Evolutionary conservation across 2,113 vertebrate species (phyloP).

Genomic region (Cranoglanis bouderius): DNA sequence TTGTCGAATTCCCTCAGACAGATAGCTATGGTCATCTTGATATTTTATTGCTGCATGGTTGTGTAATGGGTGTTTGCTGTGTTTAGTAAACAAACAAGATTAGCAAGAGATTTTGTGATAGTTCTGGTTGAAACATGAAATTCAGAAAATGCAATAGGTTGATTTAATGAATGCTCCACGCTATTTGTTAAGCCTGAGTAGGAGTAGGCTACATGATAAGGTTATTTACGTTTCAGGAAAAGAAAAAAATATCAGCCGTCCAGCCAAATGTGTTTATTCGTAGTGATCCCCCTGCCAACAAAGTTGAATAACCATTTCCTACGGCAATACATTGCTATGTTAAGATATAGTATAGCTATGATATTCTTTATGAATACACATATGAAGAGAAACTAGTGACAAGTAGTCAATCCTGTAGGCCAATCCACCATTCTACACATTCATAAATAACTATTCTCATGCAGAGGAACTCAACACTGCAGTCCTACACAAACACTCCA

Average conservation of each 20-base stretch:
- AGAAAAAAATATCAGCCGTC: background rate
- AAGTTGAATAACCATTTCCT: background rate
- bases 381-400: background rate
- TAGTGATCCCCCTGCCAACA: background rate
- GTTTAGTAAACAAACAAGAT: background rate
- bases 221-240: background rate
- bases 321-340: background rate
- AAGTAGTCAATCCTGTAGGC: background rate
- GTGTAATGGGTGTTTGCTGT: background rate
- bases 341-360: background rate
- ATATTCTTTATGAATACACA: background rate
- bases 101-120: background rate
- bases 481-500: background rate
- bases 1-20: background rate
- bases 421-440: background rate
- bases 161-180: background rate
- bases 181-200: background rate
- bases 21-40: background rate
- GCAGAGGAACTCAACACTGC: background rate
- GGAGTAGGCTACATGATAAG: background rate
- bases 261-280: background rate
- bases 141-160: background rate
- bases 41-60: background rate
- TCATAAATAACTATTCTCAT: background rate
- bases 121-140: background rate